phyloP scores from a whole-genome alignment of 1,140 invertebrate species.

The Dendrolimus kikuchii region DNA sequence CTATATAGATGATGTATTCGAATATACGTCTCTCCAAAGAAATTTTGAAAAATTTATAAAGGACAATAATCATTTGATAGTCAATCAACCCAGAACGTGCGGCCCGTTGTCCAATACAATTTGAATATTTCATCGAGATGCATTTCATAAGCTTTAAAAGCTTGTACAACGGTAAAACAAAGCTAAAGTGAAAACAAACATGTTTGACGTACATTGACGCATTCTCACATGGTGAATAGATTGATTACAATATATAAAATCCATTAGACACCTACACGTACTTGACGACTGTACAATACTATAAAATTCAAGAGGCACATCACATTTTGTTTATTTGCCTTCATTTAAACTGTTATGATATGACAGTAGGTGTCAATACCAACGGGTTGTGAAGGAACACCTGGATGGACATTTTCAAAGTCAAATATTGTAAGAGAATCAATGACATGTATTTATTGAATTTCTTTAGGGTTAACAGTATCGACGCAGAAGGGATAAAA shows the following conservation, averaged over 20 bases:
- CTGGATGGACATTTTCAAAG: slow-evolving; percentile 47
- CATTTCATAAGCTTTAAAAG: slow-evolving; percentile 17
- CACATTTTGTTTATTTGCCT: neutral
- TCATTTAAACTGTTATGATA: neutral
- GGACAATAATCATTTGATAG: too few species aligned
- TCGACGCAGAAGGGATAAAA: slow-evolving; percentile 4
- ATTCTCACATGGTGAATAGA: slow-evolving; percentile 31
- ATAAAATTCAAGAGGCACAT: neutral
- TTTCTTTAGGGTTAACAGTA: neutral
- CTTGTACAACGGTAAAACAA: slow-evolving; percentile 10
- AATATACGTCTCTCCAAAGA: too few species aligned
- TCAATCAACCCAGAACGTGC: too few species aligned
- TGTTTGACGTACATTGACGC: slow-evolving; percentile 23
- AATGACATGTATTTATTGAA: slow-evolving; percentile 7
- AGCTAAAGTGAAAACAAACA: slow-evolving; percentile 4
- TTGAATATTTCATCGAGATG: slow-evolving; percentile 31
- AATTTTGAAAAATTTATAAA: too few species aligned
- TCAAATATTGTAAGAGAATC: slow-evolving; percentile 30
- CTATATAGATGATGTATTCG: too few species aligned
- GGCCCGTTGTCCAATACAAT: neutral
- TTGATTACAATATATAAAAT: slow-evolving; percentile 35
- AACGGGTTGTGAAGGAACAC: slow-evolving; percentile 22
- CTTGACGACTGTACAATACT: neutral
- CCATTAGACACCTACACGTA: neutral
- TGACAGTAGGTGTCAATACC: neutral